Conservation (phyloP, 1,140 invertebrate genomes). For the Ridgeia piscesae region DNA sequence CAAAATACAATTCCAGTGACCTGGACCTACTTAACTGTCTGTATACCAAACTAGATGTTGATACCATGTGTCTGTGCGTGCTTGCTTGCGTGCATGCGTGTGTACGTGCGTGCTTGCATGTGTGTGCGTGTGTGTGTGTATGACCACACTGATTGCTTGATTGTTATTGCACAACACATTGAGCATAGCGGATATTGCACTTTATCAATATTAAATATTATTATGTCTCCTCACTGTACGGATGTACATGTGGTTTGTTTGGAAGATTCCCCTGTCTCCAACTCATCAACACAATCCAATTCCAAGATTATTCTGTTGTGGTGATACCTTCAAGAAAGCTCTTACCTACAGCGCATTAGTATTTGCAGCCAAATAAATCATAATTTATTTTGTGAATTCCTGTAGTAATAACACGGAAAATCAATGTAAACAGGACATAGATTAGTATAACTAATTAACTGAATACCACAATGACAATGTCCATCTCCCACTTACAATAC, state of each 20-base stretch:
- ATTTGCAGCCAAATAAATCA: not conserved
- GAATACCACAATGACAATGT: not conserved
- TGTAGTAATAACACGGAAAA: no score
- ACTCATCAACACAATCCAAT: not conserved
- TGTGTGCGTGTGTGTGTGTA: not conserved
- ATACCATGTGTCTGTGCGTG: not conserved
- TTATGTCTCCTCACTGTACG: no score
- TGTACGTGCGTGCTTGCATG: no score
- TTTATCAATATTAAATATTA: no score
- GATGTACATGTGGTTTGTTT: no score
- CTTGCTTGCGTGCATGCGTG: no score
- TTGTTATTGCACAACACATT: no score
- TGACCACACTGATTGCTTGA: no score
- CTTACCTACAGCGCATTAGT: not conserved
- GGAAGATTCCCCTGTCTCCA: not conserved
- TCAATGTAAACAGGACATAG: no score
- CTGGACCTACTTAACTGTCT: not conserved
- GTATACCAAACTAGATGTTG: not conserved
- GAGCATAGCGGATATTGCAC: no score
- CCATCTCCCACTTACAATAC: not conserved
- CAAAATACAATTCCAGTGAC: not conserved
- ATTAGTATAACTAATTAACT: no score
- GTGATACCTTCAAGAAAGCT: not conserved
- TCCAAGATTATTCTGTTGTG: not conserved
- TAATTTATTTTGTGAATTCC: not conserved